These are phyloP conservation scores for Ciona savignyi DNA, from an alignment of 23 tunicate genomes.

Conservation along the genomic window DNA sequence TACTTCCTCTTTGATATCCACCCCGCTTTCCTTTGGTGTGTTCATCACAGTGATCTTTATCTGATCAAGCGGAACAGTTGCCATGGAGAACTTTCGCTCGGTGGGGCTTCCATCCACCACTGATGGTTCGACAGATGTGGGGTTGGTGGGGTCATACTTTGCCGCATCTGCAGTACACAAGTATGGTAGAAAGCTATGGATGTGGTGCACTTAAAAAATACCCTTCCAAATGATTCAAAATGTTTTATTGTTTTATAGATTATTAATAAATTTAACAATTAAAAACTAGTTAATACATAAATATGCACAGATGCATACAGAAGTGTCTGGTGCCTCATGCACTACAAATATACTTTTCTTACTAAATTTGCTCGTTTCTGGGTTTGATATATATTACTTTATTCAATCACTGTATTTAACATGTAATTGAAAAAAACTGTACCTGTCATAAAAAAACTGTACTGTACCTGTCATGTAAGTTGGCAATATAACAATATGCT, in stretches of 20 bases:
- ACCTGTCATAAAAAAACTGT: no score
- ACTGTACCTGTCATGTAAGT: no score
- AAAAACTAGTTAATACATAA: no score
- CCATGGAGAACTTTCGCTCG: background rate
- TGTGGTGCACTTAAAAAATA: background rate
- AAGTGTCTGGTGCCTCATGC: no score
- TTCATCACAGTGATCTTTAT: background rate
- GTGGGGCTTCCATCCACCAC: background rate
- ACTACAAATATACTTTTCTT: no score
- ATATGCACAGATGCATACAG: no score
- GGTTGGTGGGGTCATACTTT: slow-evolving; percentile 4
- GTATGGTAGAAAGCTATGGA: background rate
- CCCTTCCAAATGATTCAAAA: background rate
- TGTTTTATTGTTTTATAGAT: background rate
- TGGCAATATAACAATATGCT: no score
- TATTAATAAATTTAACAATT: background rate
- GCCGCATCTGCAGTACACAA: background rate
- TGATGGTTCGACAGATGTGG: background rate
- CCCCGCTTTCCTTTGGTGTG: background rate
- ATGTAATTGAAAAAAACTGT: no score
- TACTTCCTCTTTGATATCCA: background rate
- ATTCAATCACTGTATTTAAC: no score
- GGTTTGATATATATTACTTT: no score
- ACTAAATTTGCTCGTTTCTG: no score
- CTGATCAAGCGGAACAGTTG: background rate